Conservation (phyloP, 2,888 invertebrate genomes). For the Clusia tigrina region DNA sequence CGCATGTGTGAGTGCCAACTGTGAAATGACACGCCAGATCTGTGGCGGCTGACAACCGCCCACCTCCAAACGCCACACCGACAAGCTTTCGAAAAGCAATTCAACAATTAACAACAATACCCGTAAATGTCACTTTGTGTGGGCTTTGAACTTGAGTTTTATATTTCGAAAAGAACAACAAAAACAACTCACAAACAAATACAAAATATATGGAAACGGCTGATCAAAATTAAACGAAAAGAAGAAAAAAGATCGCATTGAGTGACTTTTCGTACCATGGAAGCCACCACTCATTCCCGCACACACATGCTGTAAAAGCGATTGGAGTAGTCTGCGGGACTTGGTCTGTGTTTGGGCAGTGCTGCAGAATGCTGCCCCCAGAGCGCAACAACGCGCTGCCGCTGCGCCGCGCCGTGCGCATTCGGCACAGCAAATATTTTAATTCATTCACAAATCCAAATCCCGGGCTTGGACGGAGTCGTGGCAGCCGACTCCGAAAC, state of each 20-base stretch:
- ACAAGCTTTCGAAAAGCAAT: neutral
- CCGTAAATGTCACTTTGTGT: slow-evolving; percentile 11
- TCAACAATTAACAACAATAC: neutral
- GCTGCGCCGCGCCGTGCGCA: too few species aligned
- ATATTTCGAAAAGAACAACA: neutral
- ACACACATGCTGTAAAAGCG: neutral
- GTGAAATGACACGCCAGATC: slow-evolving; percentile 3
- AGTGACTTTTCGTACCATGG: neutral
- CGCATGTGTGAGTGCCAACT: too few species aligned
- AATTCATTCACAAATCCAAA: neutral
- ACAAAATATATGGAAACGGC: neutral
- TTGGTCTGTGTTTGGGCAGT: too few species aligned
- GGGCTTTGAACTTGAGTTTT: slow-evolving; percentile 20
- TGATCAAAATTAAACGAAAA: neutral
- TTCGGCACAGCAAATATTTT: neutral
- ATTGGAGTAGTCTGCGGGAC: slow-evolving; percentile 1
- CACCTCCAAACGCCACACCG: neutral
- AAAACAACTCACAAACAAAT: neutral
- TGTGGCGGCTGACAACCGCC: neutral
- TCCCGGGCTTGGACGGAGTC: neutral
- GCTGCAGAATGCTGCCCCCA: too few species aligned
- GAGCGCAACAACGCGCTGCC: too few species aligned
- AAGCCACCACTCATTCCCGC: neutral
- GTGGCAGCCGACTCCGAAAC: neutral
- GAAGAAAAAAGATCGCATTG: neutral